Percentiles rank a stretch among this genome's conserved stretches.
phyloP scores from a whole-genome alignment of 1,140 invertebrate genomes.

The Caenorhabditis inopinata region DNA sequence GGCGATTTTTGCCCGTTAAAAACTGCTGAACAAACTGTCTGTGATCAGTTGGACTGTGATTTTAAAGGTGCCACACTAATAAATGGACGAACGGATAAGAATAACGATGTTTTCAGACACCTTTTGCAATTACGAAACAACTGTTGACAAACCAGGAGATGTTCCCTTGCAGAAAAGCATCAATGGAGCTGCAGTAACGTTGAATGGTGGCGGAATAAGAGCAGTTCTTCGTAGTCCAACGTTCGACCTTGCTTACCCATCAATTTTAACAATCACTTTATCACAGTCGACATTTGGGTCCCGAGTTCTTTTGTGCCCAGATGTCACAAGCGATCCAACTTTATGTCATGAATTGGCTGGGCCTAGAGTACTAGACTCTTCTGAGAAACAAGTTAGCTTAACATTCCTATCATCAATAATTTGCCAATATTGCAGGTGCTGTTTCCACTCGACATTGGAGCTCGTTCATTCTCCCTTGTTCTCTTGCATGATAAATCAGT shows the following conservation, averaged over 20 bases:
- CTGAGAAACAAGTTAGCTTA: constrained; percentile 31
- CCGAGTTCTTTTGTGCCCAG: constrained; percentile 42
- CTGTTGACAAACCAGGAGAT: constrained; percentile 11
- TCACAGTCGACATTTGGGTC: constrained; percentile 42
- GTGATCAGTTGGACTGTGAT: constrained; percentile 35
- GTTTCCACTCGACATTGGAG: constrained; percentile 37
- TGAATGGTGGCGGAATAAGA: not conserved
- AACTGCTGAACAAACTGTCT: constrained; percentile 36
- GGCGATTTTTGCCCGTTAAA: constrained; percentile 40
- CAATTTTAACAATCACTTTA: constrained; percentile 27
- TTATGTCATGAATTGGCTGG: constrained; percentile 39
- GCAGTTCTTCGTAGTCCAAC: constrained; percentile 23
- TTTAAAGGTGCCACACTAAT: constrained; percentile 27
- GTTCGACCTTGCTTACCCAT: constrained; percentile 36
- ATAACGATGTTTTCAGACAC: not conserved
- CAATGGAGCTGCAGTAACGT: constrained; percentile 2
- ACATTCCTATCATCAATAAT: too few relatives aligned
- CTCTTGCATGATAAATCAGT: constrained; percentile 41
- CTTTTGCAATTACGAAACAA: constrained; percentile 13
- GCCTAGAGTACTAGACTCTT: constrained; percentile 21
- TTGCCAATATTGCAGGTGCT: not conserved
- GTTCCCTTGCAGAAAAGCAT: not conserved
- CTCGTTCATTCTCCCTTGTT: constrained; percentile 36
- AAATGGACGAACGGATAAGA: not conserved
- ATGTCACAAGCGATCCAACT: constrained; percentile 36